A percentile compares a stretch with the other conserved stretches of the same genome.
Conservation (phyloP, 2,888 invertebrate species). For the Drosophila pseudotalamancana region DNA sequence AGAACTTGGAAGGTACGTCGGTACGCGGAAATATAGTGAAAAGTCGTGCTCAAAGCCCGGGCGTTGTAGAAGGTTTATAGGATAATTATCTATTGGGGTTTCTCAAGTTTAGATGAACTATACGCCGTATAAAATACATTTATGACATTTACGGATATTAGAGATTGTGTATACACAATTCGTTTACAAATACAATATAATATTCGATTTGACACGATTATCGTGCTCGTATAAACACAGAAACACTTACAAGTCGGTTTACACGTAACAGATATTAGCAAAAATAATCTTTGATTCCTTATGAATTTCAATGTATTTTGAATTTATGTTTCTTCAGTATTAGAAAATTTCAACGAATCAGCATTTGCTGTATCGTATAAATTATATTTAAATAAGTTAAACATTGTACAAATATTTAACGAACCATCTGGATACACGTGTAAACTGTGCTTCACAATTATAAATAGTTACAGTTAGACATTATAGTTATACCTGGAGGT, state of each 20-base stretch:
- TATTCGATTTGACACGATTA: background rate
- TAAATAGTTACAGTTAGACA: constrained; percentile 33
- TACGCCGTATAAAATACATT: background rate
- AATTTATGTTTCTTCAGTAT: background rate
- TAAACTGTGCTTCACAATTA: constrained; percentile 21
- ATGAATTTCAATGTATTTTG: background rate
- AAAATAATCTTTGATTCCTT: background rate
- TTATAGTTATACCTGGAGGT: constrained; percentile 29
- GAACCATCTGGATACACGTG: constrained; percentile 9
- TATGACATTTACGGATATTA: background rate
- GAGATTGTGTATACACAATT: background rate
- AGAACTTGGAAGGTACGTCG: constrained; percentile 33
- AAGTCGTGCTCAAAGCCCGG: background rate
- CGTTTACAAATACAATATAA: background rate
- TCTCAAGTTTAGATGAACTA: background rate
- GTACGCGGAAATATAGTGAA: constrained; percentile 16
- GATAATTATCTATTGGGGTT: background rate
- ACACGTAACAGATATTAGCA: constrained; percentile 14
- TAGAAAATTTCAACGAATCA: background rate
- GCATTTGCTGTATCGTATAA: background rate
- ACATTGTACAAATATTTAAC: background rate
- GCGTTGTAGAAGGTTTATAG: constrained; percentile 7
- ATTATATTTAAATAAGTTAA: background rate
- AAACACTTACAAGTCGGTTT: constrained; percentile 1
- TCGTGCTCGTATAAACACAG: constrained; percentile 3